A percentile compares a stretch with the other conserved stretches of the same genome.
Conservation (phyloP, 2,888 invertebrate genomes). For the Plagodis dolabraria region DNA sequence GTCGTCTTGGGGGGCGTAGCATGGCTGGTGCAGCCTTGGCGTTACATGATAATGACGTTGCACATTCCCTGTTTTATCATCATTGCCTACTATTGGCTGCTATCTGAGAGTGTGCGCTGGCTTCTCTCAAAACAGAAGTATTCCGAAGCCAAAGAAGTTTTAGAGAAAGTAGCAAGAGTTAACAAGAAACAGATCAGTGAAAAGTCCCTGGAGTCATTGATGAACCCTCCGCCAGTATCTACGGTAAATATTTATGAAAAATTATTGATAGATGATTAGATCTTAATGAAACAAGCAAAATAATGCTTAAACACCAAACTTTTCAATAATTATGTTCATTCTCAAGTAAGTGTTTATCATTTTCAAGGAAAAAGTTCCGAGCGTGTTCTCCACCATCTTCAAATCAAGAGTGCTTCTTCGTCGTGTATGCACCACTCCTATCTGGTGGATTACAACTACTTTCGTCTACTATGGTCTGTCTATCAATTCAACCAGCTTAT, state of each 20-base stretch:
- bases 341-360: neutral
- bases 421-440: slow-evolving; percentile 87
- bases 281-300: too few species aligned
- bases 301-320: too few species aligned
- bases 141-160: slow-evolving; percentile 85
- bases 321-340: too few species aligned
- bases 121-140: slow-evolving; percentile 87
- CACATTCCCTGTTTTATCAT: slow-evolving; percentile 89
- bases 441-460: slow-evolving; percentile 92
- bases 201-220: slow-evolving; percentile 72
- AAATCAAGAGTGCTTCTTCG: slow-evolving; percentile 80
- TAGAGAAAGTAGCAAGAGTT: slow-evolving; percentile 85
- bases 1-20: slow-evolving; percentile 87
- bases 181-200: slow-evolving; percentile 85
- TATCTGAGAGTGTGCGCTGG: slow-evolving; percentile 90
- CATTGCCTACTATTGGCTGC: slow-evolving; percentile 87
- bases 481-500: slow-evolving; percentile 89
- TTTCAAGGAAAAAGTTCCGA: slow-evolving; percentile 35
- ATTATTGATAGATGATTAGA: too few species aligned
- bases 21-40: slow-evolving; percentile 88
- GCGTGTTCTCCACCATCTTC: slow-evolving; percentile 64
- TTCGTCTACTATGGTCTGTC: slow-evolving; percentile 92
- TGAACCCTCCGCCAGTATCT: slow-evolving; percentile 62
- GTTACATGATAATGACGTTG: slow-evolving; percentile 86
- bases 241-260: slow-evolving; percentile 18